Evolutionary conservation across 2,888 invertebrate genomes (phyloP).

Genomic region (Agrochola lota): DNA sequence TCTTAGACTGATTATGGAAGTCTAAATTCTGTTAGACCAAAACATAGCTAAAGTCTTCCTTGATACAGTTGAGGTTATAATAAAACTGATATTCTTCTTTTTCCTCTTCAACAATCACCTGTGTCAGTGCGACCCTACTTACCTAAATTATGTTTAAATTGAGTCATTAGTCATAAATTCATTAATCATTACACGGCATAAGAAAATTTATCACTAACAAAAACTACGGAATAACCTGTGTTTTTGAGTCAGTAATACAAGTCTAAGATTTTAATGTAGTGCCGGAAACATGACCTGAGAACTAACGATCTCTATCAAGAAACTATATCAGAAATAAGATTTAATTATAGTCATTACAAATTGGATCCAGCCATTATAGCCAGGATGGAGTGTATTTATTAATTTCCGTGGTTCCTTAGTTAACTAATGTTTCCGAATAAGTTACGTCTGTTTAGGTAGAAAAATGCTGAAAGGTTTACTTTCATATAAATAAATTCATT

Average conservation of each 20-base stretch:
- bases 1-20: not conserved
- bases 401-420: slow-evolving; percentile 13
- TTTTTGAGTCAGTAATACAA: slow-evolving; percentile 19
- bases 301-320: slow-evolving; percentile 16
- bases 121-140: not conserved
- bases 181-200: slow-evolving; percentile 31
- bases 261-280: slow-evolving; percentile 38
- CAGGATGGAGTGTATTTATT: slow-evolving; percentile 52
- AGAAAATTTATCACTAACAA: slow-evolving; percentile 21
- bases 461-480: not conserved
- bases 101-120: not conserved
- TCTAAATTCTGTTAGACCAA: not conserved
- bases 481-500: not conserved
- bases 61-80: not conserved
- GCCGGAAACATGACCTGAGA: slow-evolving; percentile 56
- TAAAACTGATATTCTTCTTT: not conserved
- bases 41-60: not conserved
- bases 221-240: slow-evolving; percentile 33
- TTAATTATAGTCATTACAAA: slow-evolving; percentile 47
- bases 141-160: slow-evolving; percentile 13
- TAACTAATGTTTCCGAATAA: not conserved
- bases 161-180: slow-evolving; percentile 6
- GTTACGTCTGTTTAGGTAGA: not conserved
- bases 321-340: slow-evolving; percentile 12
- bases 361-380: slow-evolving; percentile 35